phyloP scores from a whole-genome alignment of 2,888 invertebrate genomes.

The Heliconius cydno region DNA sequence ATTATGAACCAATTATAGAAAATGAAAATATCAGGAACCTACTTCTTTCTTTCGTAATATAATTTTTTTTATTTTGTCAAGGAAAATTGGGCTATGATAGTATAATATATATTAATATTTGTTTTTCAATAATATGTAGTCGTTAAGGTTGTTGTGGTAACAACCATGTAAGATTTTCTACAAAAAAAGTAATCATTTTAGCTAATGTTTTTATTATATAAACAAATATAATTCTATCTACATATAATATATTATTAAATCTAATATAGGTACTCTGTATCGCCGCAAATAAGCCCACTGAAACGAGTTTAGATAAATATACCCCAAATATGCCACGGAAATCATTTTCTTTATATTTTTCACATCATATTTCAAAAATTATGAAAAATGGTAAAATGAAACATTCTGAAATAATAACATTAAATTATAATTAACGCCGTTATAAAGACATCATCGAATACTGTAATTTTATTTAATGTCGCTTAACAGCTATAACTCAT shows the following conservation, averaged over 20 bases:
- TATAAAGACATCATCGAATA: constrained; percentile 5
- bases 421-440: neutral
- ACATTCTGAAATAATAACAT: neutral
- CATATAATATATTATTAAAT: neutral
- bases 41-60: neutral
- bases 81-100: neutral
- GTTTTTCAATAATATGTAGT: too few relatives aligned
- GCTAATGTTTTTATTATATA: too few relatives aligned
- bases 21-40: neutral
- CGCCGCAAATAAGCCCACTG: neutral
- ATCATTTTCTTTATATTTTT: too few relatives aligned
- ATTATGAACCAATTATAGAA: constrained; percentile 14
- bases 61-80: neutral
- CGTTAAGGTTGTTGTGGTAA: too few relatives aligned
- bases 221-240: too few relatives aligned
- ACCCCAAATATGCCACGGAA: too few relatives aligned
- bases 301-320: neutral
- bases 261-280: neutral
- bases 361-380: too few relatives aligned
- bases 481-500: constrained; percentile 1
- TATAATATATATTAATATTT: too few relatives aligned
- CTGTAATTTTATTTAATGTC: constrained; percentile 8
- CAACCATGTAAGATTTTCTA: too few relatives aligned
- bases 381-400: too few relatives aligned
- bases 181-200: too few relatives aligned